Evolutionary conservation across 1,140 invertebrate genomes (phyloP), one percentile per base, ranked within the genome.

Genomic region (Onthophagus taurus): DNA sequence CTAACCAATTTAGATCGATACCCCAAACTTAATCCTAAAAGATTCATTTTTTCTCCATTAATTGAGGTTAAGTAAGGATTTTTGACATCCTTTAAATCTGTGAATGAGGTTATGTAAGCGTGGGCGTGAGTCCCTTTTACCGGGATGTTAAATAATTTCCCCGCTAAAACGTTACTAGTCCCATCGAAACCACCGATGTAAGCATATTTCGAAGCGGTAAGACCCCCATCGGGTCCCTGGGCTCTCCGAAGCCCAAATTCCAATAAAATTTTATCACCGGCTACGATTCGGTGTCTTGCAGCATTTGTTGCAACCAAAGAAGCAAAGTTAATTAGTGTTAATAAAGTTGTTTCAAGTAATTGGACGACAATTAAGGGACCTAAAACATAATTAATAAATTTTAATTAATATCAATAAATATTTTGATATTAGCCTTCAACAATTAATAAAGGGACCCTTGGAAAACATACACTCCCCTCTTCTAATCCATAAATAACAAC

Each of bases 251-350:
- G 69, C n/a, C 96, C 96, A 74, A 99, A 99, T 69, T 99, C 96
- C 20, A 99, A 67, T 42, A 80, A 77, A 35, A 92, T 77, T 59
- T 86, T 77, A 59, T 82, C 85, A 11, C 91, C 92, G 47, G 93
- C 87, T 13, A 91, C 91, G 70, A 97, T 81, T 51, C 95, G 77
- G 70, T 95, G 99, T 48, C 96, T 73, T 21, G 93, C 89, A 41
- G 95, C 94, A 76, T 99, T 99, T 35, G 96, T 99, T 11, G 95
- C 89, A 71, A 99, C 90, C 57, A 99, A 78, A 75, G 95, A 93
- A 49, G 94, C 92, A 75, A 90, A 98, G 68, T 97, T 97, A 23
- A 97, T 86, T 30, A 99, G 73, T 53, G 89, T 99, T 39, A 99
- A 76, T 20, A 99, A 70, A 14, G 93, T 94, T 35, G 96, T 99